Evolutionary conservation across 2,113 vertebrate genomes (phyloP).

Genomic region (Microtus montanus): DNA sequence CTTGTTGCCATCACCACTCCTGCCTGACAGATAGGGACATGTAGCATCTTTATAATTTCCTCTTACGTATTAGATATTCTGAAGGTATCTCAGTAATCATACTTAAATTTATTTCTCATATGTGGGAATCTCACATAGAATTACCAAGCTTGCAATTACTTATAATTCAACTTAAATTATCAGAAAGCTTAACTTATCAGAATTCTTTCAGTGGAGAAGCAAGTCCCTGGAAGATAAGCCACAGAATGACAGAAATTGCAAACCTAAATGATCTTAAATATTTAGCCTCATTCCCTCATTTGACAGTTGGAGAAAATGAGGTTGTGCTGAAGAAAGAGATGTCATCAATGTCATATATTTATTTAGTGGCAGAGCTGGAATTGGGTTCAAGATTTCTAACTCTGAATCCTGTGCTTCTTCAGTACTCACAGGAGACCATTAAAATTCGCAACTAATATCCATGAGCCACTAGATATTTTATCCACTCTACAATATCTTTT

Average conservation of each 20-base stretch:
- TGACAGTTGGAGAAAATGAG: slow-evolving; percentile 49
- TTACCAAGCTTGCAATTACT: slow-evolving; percentile 51
- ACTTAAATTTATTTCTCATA: slow-evolving; percentile 44
- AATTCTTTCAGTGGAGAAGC: slow-evolving; percentile 24
- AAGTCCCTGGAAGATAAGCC: slow-evolving; percentile 27
- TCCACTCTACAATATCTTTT: slow-evolving; percentile 15
- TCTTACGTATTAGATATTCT: slow-evolving; percentile 24
- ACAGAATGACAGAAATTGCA: slow-evolving; percentile 16
- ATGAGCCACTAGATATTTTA: slow-evolving; percentile 27
- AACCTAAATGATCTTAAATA: slow-evolving; percentile 27
- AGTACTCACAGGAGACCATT: neutral
- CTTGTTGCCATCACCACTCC: neutral
- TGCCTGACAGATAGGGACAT: neutral
- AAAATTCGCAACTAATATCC: slow-evolving; percentile 23
- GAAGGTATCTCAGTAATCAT: neutral
- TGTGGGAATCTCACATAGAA: slow-evolving; percentile 19
- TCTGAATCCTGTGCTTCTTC: slow-evolving; percentile 28
- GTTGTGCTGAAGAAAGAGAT: slow-evolving; percentile 4
- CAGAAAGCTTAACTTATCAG: slow-evolving; percentile 19
- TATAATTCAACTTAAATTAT: slow-evolving; percentile 52
- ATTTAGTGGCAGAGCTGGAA: slow-evolving; percentile 18
- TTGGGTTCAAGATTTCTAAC: slow-evolving; percentile 28
- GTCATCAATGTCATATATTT: neutral
- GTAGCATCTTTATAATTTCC: neutral
- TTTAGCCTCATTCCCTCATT: slow-evolving; percentile 9